Conservation (phyloP, 2,888 invertebrate genomes). For the Psococerastis gibbosa region DNA sequence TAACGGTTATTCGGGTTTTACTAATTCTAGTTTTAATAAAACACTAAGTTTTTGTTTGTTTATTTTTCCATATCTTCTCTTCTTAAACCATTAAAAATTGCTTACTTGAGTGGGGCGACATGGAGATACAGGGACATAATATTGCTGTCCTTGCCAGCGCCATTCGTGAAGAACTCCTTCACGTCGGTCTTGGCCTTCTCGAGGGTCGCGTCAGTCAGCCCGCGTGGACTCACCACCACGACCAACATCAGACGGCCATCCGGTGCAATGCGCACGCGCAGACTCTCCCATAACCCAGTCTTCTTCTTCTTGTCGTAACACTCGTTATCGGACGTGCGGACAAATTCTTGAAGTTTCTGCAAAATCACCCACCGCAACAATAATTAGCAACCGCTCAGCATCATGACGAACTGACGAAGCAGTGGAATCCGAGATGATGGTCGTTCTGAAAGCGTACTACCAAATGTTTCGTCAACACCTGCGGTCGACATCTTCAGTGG, state of each 20-base stretch:
- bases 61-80: no score
- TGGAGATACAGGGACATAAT: slow-evolving; percentile 29
- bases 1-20: no score
- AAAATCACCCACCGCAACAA: slow-evolving; percentile 12
- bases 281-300: slow-evolving; percentile 33
- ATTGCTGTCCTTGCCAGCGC: slow-evolving; percentile 22
- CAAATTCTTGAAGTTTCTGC: slow-evolving; percentile 26
- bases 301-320: slow-evolving; percentile 31
- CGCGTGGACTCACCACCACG: slow-evolving; percentile 26
- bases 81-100: no score
- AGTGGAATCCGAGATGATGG: no score
- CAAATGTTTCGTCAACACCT: no score
- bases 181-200: slow-evolving; percentile 23
- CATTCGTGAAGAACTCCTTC: slow-evolving; percentile 24
- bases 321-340: slow-evolving; percentile 22
- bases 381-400: no score
- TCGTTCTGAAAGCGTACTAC: no score
- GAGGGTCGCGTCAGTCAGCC: slow-evolving; percentile 22
- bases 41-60: no score
- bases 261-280: slow-evolving; percentile 32
- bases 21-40: no score
- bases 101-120: slow-evolving; percentile 24
- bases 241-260: slow-evolving; percentile 30
- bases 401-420: no score
- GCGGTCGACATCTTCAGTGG: no score